Percentiles rank a stretch among this genome's conserved stretches.
Evolutionary conservation across 2,888 invertebrate genomes (phyloP).

Genomic region (Sturmia bella): DNA sequence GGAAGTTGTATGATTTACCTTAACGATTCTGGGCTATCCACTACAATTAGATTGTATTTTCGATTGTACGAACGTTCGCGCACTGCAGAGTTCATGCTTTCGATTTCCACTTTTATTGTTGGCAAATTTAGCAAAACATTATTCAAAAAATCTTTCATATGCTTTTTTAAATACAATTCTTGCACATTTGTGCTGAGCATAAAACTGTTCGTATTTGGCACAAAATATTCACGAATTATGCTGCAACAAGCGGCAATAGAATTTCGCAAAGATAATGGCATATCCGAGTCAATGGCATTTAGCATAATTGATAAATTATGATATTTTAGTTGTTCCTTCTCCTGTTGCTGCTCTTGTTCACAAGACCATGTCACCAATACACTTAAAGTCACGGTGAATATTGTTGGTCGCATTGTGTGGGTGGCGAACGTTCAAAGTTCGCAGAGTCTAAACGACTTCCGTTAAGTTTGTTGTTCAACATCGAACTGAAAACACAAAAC

Average conservation of each 20-base stretch:
- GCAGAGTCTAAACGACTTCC: constrained; percentile 66
- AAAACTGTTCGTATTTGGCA: constrained; percentile 55
- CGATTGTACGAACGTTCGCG: constrained; percentile 44
- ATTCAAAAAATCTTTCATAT: constrained; percentile 65
- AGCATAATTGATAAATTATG: constrained; percentile 67
- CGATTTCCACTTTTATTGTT: constrained; percentile 67
- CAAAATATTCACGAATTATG: constrained; percentile 63
- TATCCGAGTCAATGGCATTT: constrained; percentile 60
- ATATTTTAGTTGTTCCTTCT: constrained; percentile 28
- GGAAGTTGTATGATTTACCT: constrained; percentile 41
- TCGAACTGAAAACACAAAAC: constrained; percentile 61
- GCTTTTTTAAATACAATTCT: constrained; percentile 41
- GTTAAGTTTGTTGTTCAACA: constrained; percentile 57
- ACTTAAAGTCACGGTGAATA: constrained; percentile 58
- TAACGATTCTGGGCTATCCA: constrained; percentile 60
- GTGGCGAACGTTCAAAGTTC: constrained; percentile 65
- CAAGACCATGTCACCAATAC: constrained; percentile 53
- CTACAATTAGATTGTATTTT: constrained; percentile 64
- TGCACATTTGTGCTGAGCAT: constrained; percentile 60
- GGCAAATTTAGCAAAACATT: constrained; percentile 51
- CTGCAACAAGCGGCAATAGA: constrained; percentile 62
- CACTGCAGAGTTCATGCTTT: constrained; percentile 26
- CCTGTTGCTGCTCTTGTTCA: constrained; percentile 35
- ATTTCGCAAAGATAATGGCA: constrained; percentile 50
- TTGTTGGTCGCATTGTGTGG: constrained; percentile 52